Conservation (phyloP, 2,797 vertebrate genomes). For the Pseudocheirus occidentalis region DNA sequence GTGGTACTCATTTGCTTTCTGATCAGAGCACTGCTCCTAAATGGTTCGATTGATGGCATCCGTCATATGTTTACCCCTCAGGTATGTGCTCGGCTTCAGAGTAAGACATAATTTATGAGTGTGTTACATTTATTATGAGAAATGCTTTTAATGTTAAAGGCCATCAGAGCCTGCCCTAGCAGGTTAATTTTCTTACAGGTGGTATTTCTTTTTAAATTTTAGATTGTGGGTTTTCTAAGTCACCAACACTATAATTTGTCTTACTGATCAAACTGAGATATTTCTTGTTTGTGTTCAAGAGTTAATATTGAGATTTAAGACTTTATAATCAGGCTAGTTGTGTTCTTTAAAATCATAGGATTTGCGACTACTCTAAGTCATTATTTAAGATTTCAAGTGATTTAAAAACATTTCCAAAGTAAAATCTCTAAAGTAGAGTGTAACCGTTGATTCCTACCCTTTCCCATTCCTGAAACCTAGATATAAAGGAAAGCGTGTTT, state of each 20-base stretch:
- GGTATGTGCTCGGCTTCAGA: conserved; percentile 83
- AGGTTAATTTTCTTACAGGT: not conserved
- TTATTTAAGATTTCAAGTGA: not conserved
- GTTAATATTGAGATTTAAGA: conserved; percentile 1
- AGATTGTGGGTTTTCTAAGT: conserved; percentile 30
- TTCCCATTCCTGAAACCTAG: not conserved
- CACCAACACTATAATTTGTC: not conserved
- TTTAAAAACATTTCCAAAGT: not conserved
- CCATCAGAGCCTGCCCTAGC: not conserved
- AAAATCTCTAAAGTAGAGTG: not conserved
- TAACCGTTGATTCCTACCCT: not conserved
- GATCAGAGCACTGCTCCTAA: conserved; percentile 92
- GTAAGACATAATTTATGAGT: conserved; percentile 19
- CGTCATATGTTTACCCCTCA: conserved; percentile 98
- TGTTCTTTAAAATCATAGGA: not conserved
- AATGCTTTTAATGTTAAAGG: not conserved
- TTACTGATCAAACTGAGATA: not conserved
- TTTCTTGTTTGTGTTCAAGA: conserved; percentile 2
- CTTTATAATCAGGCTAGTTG: not conserved
- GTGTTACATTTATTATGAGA: not conserved
- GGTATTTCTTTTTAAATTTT: conserved; percentile 15
- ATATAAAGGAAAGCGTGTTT: not conserved
- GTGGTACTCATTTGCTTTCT: conserved; percentile 97
- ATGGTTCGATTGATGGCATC: conserved; percentile 95
- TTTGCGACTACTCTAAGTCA: not conserved